These are phyloP conservation scores for Tonatia bakeri DNA, from an alignment of 2,113 vertebrate species.

Conservation along the genomic window DNA sequence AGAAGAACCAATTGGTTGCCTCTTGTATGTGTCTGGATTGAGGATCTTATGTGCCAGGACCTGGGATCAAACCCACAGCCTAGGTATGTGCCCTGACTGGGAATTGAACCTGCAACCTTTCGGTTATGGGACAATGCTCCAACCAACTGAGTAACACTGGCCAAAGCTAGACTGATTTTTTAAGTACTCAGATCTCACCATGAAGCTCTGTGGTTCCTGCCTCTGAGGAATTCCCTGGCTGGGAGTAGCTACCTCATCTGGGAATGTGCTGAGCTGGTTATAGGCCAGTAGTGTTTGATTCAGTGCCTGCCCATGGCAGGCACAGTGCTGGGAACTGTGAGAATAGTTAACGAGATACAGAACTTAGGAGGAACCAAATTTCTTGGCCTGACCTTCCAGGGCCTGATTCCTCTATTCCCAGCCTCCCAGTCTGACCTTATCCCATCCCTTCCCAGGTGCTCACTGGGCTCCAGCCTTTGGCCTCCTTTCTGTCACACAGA, in stretches of 20 bases:
- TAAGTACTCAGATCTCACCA: not conserved
- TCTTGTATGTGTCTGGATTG: too few relatives aligned
- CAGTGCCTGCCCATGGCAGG: not conserved
- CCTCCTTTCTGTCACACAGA: not conserved
- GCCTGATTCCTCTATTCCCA: not conserved
- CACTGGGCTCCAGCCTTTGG: not conserved
- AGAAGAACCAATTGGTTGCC: too few relatives aligned
- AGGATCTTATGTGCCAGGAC: too few relatives aligned
- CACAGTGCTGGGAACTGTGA: not conserved
- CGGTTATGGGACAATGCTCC: too few relatives aligned
- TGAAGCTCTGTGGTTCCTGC: not conserved
- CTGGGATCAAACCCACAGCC: too few relatives aligned
- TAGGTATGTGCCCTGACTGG: too few relatives aligned
- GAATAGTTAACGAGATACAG: not conserved
- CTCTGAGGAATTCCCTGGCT: not conserved
- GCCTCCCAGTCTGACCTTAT: rapidly evolving
- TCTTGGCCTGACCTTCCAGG: not conserved
- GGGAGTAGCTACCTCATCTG: not conserved
- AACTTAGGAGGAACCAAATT: not conserved
- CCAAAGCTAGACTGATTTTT: not conserved
- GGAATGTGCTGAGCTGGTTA: not conserved
- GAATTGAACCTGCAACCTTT: too few relatives aligned
- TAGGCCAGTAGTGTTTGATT: not conserved
- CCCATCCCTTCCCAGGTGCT: too few relatives aligned
- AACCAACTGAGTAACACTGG: too few relatives aligned